Base-by-base conservation (phyloP, 2,113 vertebrate genomes). In the Numenius arquata region DNA sequence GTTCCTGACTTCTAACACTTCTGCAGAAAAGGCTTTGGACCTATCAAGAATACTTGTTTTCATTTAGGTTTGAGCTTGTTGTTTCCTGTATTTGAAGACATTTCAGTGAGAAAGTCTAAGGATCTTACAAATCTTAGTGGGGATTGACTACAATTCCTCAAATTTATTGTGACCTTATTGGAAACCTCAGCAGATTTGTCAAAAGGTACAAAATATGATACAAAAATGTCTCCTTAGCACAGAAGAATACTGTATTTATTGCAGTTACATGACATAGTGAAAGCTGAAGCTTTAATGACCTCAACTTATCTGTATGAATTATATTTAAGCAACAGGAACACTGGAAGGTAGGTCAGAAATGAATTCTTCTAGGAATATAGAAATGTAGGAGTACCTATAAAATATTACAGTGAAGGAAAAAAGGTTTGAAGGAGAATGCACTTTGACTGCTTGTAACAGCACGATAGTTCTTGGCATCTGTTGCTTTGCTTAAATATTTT, bases 401-500 rank as follows among this genome's bases (percentile, higher is more conserved):
- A 85, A 74, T n/a, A 38, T 61, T 23, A 11, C 17, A 17, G 19
- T 30, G 27, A 56, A 58, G 32, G 23, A 85, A n/a, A 84, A 40
- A 68, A 62, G 4, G 20, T 59, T 72, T 73, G 47, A 78, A 77
- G 30, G 45, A 85, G 32, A 89, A 36, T 30, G 14, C 74, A 70
- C 26, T 76, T 82, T 65, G 47, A 61, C 19, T 86, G 55, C 87
- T 89, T 61, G 71, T 80, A 96, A n/a, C 40, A 83, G 58, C 50
- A 71, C 66, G 71, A 23, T 72, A 36, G 30, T 26, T 84, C 56
- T 77, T 92, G 88, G 78, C 72, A 71, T 93, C 80, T 90, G 36
- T 93, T 89, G 91, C 80, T 94, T 94, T 81, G 20, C 80, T 88
- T 89, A 65, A 86, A 70, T 41, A 40, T 59, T 74, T 87, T 25